Percentiles rank a stretch among this genome's conserved stretches.
Evolutionary conservation across 2,888 invertebrate species (phyloP).

Genomic region (Cryptus viduatorius): DNA sequence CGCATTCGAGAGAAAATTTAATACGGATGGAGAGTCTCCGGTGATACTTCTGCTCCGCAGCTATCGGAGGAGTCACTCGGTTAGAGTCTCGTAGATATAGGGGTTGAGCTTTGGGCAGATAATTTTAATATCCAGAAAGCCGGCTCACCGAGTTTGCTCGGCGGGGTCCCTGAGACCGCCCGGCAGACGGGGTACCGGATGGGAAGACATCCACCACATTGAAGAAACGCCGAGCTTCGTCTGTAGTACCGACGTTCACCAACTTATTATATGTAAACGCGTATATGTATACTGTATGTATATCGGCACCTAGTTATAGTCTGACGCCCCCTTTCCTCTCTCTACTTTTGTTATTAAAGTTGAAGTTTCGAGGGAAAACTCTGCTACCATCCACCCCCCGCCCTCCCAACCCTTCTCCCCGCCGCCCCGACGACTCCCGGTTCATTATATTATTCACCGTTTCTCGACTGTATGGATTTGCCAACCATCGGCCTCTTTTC

Average conservation of each 20-base stretch:
- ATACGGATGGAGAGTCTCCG: constrained; percentile 58
- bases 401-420: background rate
- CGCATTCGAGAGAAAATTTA: constrained; percentile 67
- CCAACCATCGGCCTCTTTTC: constrained; percentile 46
- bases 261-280: constrained; percentile 40
- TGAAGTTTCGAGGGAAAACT: constrained; percentile 58
- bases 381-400: constrained; percentile 14
- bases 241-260: constrained; percentile 16
- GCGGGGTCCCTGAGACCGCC: constrained; percentile 43
- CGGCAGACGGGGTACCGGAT: constrained; percentile 28
- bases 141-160: constrained; percentile 63
- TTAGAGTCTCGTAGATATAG: constrained; percentile 26
- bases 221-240: constrained; percentile 19
- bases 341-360: constrained; percentile 62
- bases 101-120: constrained; percentile 61
- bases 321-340: constrained; percentile 4
- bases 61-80: constrained; percentile 41
- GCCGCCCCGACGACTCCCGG: background rate
- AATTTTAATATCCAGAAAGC: constrained; percentile 73
- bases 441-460: constrained; percentile 65
- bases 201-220: constrained; percentile 47
- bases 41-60: constrained; percentile 31
- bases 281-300: constrained; percentile 42
- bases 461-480: constrained; percentile 50
- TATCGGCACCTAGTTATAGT: constrained; percentile 43